Conservation (phyloP, 2,797 vertebrate species). For the Silurus aristotelis region DNA sequence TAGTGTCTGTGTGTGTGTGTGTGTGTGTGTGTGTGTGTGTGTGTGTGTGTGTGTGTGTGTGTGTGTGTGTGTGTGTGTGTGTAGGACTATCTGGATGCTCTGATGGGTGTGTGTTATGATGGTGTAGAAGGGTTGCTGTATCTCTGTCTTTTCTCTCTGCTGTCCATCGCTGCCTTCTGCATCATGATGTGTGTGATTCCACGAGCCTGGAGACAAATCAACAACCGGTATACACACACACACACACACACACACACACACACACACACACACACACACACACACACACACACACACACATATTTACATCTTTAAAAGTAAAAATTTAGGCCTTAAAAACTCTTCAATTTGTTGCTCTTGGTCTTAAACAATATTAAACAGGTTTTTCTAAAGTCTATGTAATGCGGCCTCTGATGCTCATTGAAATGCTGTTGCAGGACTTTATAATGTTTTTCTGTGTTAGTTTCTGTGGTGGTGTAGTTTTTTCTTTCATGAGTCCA, state of each 20-base stretch:
- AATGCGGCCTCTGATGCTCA: too few species aligned
- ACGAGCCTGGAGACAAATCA: conserved; percentile 82
- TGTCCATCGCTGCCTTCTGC: conserved; percentile 86
- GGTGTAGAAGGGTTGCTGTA: conserved; percentile 92
- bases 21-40: neutral
- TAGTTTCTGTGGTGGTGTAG: too few species aligned
- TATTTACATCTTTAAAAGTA: too few species aligned
- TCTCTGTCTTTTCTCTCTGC: conserved; percentile 88
- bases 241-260: conserved; percentile 10
- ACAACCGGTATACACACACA: conserved; percentile 73
- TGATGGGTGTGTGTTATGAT: conserved; percentile 91
- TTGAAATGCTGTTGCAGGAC: too few species aligned
- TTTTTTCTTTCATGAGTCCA: too few species aligned
- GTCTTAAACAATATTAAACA: too few species aligned
- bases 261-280: neutral
- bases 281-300: neutral
- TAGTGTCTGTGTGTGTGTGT: too few species aligned
- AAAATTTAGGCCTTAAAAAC: too few species aligned
- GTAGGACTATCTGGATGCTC: conserved; percentile 93
- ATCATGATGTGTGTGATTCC: conserved; percentile 85
- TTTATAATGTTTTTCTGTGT: too few species aligned
- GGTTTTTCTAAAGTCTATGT: too few species aligned
- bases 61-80: conserved; percentile 43
- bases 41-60: conserved; percentile 20
- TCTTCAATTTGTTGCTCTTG: too few species aligned